These are phyloP conservation scores for Pseudochaenichthys georgianus DNA, from an alignment of 2,797 vertebrate species.

Conservation along the genomic window DNA sequence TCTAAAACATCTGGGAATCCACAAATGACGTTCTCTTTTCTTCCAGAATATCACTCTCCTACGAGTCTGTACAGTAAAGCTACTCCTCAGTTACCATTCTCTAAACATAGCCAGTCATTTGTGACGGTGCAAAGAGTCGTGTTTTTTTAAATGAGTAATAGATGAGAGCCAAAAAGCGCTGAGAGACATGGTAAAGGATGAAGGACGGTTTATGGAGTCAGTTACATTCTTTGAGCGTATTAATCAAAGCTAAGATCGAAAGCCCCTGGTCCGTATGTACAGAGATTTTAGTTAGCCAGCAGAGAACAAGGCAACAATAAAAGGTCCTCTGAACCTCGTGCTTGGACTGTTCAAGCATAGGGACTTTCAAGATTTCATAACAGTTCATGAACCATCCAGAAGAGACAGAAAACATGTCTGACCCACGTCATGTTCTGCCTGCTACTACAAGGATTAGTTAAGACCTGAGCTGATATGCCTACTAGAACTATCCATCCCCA, in stretches of 20 bases:
- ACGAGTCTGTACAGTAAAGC: constrained; percentile 48
- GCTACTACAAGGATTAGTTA: constrained; percentile 21
- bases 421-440: constrained; percentile 23
- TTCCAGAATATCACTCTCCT: constrained; percentile 34
- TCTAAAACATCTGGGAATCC: constrained; percentile 16
- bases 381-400: constrained; percentile 28
- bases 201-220: constrained; percentile 58
- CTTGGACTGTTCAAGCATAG: constrained; percentile 59
- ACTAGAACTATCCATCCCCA: neutral
- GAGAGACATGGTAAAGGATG: constrained; percentile 46
- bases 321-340: constrained; percentile 55
- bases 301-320: constrained; percentile 64
- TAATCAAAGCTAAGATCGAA: constrained; percentile 60
- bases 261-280: constrained; percentile 51
- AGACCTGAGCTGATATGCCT: constrained; percentile 46
- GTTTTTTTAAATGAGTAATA: constrained; percentile 51
- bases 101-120: constrained; percentile 32
- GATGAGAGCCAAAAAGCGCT: constrained; percentile 48
- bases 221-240: constrained; percentile 74
- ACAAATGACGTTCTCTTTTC: constrained; percentile 1
- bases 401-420: constrained; percentile 36
- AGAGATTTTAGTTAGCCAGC: constrained; percentile 58
- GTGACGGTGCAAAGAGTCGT: constrained; percentile 59
- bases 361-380: constrained; percentile 58
- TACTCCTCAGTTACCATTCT: constrained; percentile 45